A percentile compares a stretch with the other conserved stretches of the same genome.
Evolutionary conservation across 1,140 invertebrate genomes (phyloP).

Genomic region (Dinoponera quadriceps): DNA sequence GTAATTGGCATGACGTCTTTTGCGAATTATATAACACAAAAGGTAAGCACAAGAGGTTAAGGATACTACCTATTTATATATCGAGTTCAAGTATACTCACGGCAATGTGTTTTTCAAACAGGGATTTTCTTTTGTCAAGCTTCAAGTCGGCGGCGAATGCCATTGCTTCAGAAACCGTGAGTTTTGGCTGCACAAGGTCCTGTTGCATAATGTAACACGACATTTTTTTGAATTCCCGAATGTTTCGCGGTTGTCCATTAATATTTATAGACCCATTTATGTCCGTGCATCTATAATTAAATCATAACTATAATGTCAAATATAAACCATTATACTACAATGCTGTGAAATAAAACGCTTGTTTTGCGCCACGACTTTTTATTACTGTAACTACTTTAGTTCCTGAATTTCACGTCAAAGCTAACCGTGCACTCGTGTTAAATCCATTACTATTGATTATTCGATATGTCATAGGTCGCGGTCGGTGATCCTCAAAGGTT

Average conservation of each 20-base stretch:
- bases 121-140: conserved; percentile 88
- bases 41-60: too few species aligned
- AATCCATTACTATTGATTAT: conserved; percentile 8
- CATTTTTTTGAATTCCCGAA: conserved; percentile 93
- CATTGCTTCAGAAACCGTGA: conserved; percentile 95
- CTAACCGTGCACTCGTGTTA: background rate
- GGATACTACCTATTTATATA: too few species aligned
- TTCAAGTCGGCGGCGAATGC: conserved; percentile 95
- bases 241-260: conserved; percentile 91
- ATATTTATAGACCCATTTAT: conserved; percentile 89
- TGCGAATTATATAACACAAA: too few species aligned
- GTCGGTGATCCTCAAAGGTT: conserved; percentile 59
- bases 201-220: conserved; percentile 98
- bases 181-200: conserved; percentile 93
- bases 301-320: background rate
- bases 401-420: background rate
- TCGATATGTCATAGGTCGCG: conserved; percentile 44
- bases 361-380: background rate
- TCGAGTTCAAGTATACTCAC: conserved; percentile 86
- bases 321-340: background rate
- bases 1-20: too few species aligned
- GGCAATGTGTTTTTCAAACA: conserved; percentile 89
- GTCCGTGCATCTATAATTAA: conserved; percentile 84
- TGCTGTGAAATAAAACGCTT: background rate
- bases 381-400: background rate